Evolutionary conservation across 1,140 invertebrate genomes (phyloP).

Genomic region (Trypoxylus dichotomus): DNA sequence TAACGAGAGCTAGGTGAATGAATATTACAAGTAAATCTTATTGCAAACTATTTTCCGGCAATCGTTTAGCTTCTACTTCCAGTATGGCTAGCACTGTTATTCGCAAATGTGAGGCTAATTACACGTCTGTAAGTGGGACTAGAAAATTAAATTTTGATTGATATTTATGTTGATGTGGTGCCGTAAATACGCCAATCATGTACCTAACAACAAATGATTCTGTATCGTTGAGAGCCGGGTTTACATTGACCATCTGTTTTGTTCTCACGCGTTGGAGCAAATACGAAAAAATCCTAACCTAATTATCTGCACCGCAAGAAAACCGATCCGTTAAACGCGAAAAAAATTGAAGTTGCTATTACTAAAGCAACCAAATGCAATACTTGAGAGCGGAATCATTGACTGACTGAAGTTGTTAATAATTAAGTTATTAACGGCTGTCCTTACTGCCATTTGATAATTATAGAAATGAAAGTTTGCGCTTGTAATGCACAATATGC

Average conservation of each 20-base stretch:
- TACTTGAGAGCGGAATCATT: not conserved
- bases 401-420: not conserved
- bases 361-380: not conserved
- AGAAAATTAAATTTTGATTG: constrained; percentile 23
- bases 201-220: not conserved
- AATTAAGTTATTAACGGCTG: constrained; percentile 1
- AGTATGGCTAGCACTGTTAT: not conserved
- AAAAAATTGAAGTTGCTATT: constrained; percentile 1
- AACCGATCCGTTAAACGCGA: not conserved
- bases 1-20: not conserved
- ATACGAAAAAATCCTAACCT: constrained; percentile 14
- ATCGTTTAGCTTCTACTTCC: not conserved
- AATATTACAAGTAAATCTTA: not conserved
- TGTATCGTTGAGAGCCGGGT: not conserved
- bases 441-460: not conserved
- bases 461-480: not conserved
- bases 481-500: not conserved
- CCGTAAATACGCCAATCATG: not conserved
- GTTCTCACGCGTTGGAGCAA: constrained; percentile 18
- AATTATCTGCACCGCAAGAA: not conserved
- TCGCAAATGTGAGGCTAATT: constrained; percentile 10
- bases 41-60: not conserved
- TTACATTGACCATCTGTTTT: constrained; percentile 14
- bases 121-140: not conserved
- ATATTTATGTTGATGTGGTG: not conserved